phyloP scores from a whole-genome alignment of 53 echinoderm and acorn worm species.

The Pentamera pediparva region DNA sequence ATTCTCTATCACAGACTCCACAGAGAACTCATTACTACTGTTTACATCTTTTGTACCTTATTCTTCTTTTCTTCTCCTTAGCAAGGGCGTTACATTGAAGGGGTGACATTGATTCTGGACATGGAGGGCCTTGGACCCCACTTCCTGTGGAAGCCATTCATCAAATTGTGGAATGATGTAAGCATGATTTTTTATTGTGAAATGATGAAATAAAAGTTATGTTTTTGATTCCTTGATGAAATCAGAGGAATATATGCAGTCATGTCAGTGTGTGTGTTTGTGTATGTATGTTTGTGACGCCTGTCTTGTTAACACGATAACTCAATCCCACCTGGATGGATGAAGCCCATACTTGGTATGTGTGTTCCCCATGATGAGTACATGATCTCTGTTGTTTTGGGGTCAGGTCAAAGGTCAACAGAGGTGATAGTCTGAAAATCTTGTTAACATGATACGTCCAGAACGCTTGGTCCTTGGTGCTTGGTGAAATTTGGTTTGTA shows the following conservation, averaged over 20 bases:
- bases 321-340: neutral
- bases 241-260: neutral
- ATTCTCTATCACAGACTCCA: no score
- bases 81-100: slow-evolving; percentile 70
- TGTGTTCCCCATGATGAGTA: neutral
- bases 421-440: neutral
- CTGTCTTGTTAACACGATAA: neutral
- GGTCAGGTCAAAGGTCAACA: no score
- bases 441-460: neutral
- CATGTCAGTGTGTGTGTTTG: neutral
- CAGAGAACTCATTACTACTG: no score
- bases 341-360: neutral
- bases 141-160: slow-evolving; percentile 75
- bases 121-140: slow-evolving; percentile 56
- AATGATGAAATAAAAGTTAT: no score
- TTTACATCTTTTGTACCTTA: neutral
- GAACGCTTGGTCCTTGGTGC: neutral
- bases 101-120: slow-evolving; percentile 59
- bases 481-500: neutral
- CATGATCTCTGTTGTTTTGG: no score
- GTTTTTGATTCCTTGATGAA: neutral
- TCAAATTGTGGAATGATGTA: slow-evolving; percentile 49
- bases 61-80: neutral
- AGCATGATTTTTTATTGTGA: no score
- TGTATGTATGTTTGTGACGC: neutral